Percentiles rank a stretch among this genome's conserved stretches.
phyloP scores from a whole-genome alignment of 2,113 vertebrate genomes.

The Lanius collurio region DNA sequence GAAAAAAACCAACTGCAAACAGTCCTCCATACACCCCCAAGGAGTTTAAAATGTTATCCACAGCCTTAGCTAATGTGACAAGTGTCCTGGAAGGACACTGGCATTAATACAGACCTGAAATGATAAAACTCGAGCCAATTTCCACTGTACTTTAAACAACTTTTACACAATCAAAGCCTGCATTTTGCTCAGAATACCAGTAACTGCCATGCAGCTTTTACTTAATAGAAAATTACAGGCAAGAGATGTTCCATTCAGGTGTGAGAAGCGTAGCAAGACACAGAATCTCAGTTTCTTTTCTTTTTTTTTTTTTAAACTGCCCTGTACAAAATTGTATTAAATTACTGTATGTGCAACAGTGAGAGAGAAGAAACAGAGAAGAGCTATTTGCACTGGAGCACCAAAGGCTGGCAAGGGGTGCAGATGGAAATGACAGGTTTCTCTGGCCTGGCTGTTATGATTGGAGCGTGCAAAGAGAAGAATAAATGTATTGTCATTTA shows the following conservation, averaged over 20 bases:
- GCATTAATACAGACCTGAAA: not conserved
- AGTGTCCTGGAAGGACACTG: not conserved
- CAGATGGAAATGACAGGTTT: conserved; percentile 23
- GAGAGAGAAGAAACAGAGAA: not conserved
- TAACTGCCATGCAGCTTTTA: not conserved
- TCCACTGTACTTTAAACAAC: not conserved
- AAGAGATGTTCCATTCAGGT: not conserved
- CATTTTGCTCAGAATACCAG: not conserved
- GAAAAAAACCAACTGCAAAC: not conserved
- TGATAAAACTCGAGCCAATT: not conserved
- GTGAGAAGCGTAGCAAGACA: not conserved
- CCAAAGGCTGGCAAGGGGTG: not conserved
- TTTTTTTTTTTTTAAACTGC: not conserved
- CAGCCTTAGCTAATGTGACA: not conserved
- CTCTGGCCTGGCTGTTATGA: not conserved
- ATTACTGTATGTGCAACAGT: not conserved
- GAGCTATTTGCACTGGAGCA: conserved; percentile 8
- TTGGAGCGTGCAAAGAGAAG: not conserved
- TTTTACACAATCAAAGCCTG: not conserved
- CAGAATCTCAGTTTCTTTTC: not conserved
- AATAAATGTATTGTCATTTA: conserved; percentile 1
- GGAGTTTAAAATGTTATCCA: not conserved
- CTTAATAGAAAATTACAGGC: conserved; percentile 3
- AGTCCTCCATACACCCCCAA: not conserved
- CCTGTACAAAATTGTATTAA: conserved; percentile 1